Conservation (phyloP, 1,140 invertebrate species). For the Zaprionus tsacasi region DNA sequence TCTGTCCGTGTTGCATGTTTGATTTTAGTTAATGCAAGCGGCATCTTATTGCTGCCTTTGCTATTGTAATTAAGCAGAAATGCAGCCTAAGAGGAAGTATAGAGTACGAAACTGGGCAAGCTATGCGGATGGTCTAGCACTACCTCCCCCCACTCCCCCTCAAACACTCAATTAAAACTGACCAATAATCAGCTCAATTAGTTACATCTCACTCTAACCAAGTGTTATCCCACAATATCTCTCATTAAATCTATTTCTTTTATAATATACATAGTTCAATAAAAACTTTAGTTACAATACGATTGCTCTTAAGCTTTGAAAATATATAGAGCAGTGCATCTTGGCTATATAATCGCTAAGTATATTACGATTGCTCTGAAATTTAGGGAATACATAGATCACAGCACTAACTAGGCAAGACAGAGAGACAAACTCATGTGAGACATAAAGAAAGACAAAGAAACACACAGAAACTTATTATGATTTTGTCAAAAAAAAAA, state of each 20-base stretch:
- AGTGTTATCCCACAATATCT: too few relatives aligned
- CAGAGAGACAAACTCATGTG: background rate
- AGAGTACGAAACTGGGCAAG: constrained; percentile 10
- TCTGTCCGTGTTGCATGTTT: constrained; percentile 67
- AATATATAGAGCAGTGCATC: too few relatives aligned
- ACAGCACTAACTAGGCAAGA: background rate
- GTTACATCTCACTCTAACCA: background rate
- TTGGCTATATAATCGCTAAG: too few relatives aligned
- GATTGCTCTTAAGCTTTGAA: too few relatives aligned
- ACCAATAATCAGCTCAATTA: background rate
- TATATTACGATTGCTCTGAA: background rate
- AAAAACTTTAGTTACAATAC: too few relatives aligned
- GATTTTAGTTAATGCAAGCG: constrained; percentile 72
- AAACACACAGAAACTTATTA: background rate
- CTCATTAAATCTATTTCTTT: too few relatives aligned
- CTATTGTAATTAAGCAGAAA: constrained; percentile 49
- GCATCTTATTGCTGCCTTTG: constrained; percentile 52
- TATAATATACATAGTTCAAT: too few relatives aligned
- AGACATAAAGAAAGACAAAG: background rate
- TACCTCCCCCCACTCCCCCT: too few relatives aligned
- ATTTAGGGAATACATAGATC: background rate
- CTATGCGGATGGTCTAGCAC: background rate
- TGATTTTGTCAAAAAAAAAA: constrained; percentile 18
- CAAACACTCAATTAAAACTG: constrained; percentile 1
- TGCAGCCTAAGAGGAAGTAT: constrained; percentile 46